Conservation (phyloP, 1,140 invertebrate genomes). For the Hormaphis cornu region DNA sequence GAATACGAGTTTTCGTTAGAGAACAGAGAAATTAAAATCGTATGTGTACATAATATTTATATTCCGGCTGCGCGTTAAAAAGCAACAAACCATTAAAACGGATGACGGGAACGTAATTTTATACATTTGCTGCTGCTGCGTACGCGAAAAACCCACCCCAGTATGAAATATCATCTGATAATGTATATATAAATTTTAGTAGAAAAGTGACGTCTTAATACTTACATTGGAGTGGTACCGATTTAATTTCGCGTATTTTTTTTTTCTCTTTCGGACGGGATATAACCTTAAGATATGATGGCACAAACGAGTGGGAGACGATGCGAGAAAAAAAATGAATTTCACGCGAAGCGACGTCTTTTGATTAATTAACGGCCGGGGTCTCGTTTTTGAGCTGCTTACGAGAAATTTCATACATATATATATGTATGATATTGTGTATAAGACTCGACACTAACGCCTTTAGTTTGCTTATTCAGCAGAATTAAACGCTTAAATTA, state of each 20-base stretch:
- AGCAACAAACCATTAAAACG: background rate
- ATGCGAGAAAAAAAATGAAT: conserved; percentile 16
- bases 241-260: conserved; percentile 6
- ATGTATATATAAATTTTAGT: background rate
- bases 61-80: background rate
- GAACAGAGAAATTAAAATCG: background rate
- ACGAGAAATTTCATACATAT: background rate
- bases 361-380: conserved; percentile 15
- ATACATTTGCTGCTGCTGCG: background rate
- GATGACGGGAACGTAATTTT: background rate
- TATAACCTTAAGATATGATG: conserved; percentile 13
- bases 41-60: background rate
- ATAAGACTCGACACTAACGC: conserved; percentile 4
- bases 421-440: background rate
- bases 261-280: background rate
- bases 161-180: conserved; percentile 5
- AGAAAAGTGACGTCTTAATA: conserved; percentile 12
- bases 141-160: background rate
- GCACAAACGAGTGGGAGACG: background rate
- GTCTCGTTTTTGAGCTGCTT: conserved; percentile 7
- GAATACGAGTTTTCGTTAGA: too few species aligned
- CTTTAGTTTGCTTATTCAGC: conserved; percentile 20
- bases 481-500: conserved; percentile 20
- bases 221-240: conserved; percentile 9
- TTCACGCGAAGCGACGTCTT: conserved; percentile 10